These are phyloP conservation scores for Chymomyza amoena DNA, from an alignment of 2,888 invertebrate genomes.

Conservation along the genomic window DNA sequence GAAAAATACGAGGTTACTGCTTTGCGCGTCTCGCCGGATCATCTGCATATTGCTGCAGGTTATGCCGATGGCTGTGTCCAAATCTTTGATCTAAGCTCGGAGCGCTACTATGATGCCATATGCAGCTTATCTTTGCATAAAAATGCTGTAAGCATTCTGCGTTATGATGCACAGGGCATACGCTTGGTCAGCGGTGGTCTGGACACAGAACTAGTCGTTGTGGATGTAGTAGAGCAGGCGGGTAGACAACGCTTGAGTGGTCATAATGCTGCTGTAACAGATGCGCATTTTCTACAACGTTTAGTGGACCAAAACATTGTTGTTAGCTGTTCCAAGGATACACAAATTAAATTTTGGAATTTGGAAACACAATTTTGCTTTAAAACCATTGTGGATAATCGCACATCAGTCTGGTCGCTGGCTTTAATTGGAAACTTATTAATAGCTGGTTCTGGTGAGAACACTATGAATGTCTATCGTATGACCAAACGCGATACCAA, in stretches of 20 bases:
- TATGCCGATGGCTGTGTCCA: slow-evolving; percentile 93
- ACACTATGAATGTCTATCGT: slow-evolving; percentile 91
- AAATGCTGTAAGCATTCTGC: slow-evolving; percentile 88
- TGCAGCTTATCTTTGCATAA: slow-evolving; percentile 90
- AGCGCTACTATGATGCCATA: slow-evolving; percentile 80
- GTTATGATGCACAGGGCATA: slow-evolving; percentile 91
- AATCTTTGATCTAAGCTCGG: slow-evolving; percentile 88
- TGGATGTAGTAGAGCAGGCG: slow-evolving; percentile 95
- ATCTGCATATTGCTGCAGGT: slow-evolving; percentile 91
- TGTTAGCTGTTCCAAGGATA: slow-evolving; percentile 93
- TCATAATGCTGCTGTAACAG: slow-evolving; percentile 94
- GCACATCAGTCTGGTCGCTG: slow-evolving; percentile 93
- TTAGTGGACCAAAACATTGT: slow-evolving; percentile 80
- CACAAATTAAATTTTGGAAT: slow-evolving; percentile 98
- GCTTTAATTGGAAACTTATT: slow-evolving; percentile 88
- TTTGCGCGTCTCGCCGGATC: slow-evolving; percentile 87
- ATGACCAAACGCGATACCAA: slow-evolving; percentile 80
- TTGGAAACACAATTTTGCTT: slow-evolving; percentile 96
- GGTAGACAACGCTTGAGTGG: slow-evolving; percentile 94
- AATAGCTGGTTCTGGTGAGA: slow-evolving; percentile 92
- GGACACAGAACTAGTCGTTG: slow-evolving; percentile 96
- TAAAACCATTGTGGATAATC: slow-evolving; percentile 93
- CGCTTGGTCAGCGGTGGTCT: slow-evolving; percentile 90
- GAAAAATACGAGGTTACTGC: slow-evolving; percentile 89
- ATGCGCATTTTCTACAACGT: slow-evolving; percentile 85